A percentile compares a stretch with the other conserved stretches of the same genome.
These are phyloP conservation scores for Anoplius nigerrimus DNA, from an alignment of 2,888 invertebrate genomes.

Conservation along the genomic window DNA sequence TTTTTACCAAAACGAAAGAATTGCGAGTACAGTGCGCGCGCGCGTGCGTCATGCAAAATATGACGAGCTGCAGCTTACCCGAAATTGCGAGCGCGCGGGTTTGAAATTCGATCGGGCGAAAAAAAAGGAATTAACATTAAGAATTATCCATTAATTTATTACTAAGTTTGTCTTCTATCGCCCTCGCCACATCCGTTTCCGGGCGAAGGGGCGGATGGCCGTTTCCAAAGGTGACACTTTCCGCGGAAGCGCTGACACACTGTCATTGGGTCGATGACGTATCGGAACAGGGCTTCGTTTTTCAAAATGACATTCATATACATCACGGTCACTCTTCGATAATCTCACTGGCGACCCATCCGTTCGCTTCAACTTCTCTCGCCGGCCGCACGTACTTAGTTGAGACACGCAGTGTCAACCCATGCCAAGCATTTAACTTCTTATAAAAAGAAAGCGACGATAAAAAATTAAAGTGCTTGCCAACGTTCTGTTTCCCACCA, in stretches of 20 bases:
- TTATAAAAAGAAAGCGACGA: constrained; percentile 63
- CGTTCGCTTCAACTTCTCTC: not conserved
- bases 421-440: constrained; percentile 66
- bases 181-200: constrained; percentile 19
- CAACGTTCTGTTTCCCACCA: constrained; percentile 34
- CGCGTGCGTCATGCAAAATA: constrained; percentile 49
- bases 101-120: constrained; percentile 1
- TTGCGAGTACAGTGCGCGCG: constrained; percentile 59
- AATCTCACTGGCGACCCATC: no score
- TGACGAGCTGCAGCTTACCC: constrained; percentile 26
- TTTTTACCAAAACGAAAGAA: constrained; percentile 43
- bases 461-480: constrained; percentile 67
- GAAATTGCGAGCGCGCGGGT: not conserved
- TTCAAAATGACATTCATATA: not conserved
- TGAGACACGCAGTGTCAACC: not conserved
- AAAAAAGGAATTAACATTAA: constrained; percentile 56
- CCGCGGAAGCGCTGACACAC: constrained; percentile 36
- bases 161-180: constrained; percentile 43
- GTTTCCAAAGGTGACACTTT: constrained; percentile 35
- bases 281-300: not conserved
- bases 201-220: no score
- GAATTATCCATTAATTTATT: constrained; percentile 52
- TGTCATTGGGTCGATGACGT: no score
- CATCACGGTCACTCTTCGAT: not conserved
- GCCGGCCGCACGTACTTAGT: not conserved